Percentiles rank a stretch among this genome's conserved stretches.
Conservation (phyloP, 2,113 vertebrate genomes). For the Gadus macrocephalus region DNA sequence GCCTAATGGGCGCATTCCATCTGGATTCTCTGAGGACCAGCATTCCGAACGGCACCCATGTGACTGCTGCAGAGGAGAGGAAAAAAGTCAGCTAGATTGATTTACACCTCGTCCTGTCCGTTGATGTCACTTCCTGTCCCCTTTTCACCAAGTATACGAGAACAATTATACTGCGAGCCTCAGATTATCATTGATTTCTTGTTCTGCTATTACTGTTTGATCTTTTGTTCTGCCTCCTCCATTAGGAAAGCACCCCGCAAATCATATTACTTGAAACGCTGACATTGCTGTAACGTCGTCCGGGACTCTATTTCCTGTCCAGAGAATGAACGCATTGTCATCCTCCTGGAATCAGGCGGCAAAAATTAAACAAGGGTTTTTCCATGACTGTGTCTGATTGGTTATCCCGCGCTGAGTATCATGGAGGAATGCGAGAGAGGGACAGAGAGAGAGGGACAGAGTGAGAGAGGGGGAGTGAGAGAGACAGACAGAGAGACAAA, state of each 20-base stretch:
- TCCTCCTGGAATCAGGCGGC: slow-evolving; percentile 17
- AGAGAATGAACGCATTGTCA: slow-evolving; percentile 60
- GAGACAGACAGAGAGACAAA: slow-evolving; percentile 31
- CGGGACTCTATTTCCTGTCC: slow-evolving; percentile 43
- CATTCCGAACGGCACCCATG: too few species aligned
- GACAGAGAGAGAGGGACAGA: background rate
- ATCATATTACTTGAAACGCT: slow-evolving; percentile 52
- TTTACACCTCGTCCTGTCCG: too few species aligned
- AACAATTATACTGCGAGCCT: slow-evolving; percentile 31
- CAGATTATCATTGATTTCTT: slow-evolving; percentile 42
- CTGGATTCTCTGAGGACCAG: too few species aligned
- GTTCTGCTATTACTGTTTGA: slow-evolving; percentile 47
- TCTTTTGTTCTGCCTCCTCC: slow-evolving; percentile 42
- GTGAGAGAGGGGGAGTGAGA: slow-evolving; percentile 43
- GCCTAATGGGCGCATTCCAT: too few species aligned
- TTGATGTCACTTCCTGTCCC: too few species aligned
- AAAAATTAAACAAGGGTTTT: slow-evolving; percentile 41
- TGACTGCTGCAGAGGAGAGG: too few species aligned
- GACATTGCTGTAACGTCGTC: slow-evolving; percentile 38
- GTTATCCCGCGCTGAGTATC: slow-evolving; percentile 3
- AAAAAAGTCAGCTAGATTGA: too few species aligned
- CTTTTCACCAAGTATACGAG: slow-evolving; percentile 12
- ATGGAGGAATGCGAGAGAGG: background rate
- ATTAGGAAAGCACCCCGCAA: slow-evolving; percentile 49
- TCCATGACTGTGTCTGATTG: slow-evolving; percentile 5